A percentile compares a stretch with the other conserved stretches of the same genome.
Conservation (phyloP, 2,797 vertebrate species). For the Eidolon dupreanum region DNA sequence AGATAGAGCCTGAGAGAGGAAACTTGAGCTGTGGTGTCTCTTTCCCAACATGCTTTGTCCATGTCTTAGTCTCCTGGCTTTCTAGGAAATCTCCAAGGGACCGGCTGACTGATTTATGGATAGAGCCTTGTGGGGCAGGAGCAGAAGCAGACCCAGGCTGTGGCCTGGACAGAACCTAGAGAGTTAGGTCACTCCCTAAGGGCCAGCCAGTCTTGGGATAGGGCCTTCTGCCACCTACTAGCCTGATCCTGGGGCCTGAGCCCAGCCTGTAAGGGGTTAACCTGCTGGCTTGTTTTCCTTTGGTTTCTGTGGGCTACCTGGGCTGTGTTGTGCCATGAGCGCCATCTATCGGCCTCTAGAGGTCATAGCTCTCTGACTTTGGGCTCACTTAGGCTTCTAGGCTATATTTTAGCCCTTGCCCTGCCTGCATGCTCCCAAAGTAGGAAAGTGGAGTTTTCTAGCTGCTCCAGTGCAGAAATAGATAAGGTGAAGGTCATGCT, state of each 20-base stretch:
- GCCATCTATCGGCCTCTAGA: constrained; percentile 75
- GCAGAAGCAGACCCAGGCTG: not conserved
- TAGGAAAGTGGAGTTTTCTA: not conserved
- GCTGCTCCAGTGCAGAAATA: not conserved
- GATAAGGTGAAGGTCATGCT: not conserved
- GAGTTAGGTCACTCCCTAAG: not conserved
- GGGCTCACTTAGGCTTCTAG: not conserved
- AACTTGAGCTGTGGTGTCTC: not conserved
- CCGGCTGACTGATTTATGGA: not conserved
- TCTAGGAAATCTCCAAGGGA: not conserved
- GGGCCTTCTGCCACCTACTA: not conserved
- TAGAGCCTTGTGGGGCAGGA: not conserved
- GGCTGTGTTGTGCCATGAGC: constrained; percentile 78
- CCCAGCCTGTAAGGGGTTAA: constrained; percentile 69
- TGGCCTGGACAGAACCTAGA: not conserved
- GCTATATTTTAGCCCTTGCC: not conserved
- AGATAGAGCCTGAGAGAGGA: not conserved
- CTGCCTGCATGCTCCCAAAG: not conserved
- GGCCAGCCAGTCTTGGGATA: not conserved
- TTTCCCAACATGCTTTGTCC: not conserved
- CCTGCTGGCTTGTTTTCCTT: not conserved
- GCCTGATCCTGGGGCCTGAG: not conserved
- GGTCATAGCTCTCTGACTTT: not conserved
- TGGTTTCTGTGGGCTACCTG: not conserved
- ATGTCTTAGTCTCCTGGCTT: not conserved